Percentiles rank a stretch among this genome's conserved stretches.
Evolutionary conservation across 2,888 invertebrate genomes (phyloP).

Genomic region (Drosophila neutralis): DNA sequence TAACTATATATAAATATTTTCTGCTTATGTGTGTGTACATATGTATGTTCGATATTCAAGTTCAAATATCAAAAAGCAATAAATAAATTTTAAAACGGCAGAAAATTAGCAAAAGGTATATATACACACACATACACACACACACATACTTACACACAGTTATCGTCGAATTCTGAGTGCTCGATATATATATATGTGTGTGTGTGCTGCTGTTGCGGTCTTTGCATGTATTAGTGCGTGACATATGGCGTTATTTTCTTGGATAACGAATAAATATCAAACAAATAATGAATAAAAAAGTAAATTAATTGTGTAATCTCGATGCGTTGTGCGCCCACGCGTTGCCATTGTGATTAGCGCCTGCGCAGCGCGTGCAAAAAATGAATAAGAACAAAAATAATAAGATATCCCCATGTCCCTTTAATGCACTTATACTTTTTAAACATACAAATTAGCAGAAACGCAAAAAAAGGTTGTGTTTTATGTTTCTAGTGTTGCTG

Average conservation of each 20-base stretch:
- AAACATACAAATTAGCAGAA: conserved; percentile 13
- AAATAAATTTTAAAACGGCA: conserved; percentile 53
- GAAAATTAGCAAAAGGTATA: conserved; percentile 65
- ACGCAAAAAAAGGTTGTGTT: conserved; percentile 23
- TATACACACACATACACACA: conserved; percentile 44
- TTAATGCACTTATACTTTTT: neutral
- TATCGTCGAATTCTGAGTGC: conserved; percentile 37
- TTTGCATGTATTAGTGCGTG: conserved; percentile 67
- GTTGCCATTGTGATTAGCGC: conserved; percentile 42
- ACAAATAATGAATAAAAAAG: conserved; percentile 39
- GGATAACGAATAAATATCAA: conserved; percentile 39
- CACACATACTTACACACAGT: conserved; percentile 16
- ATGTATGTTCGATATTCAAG: conserved; percentile 59
- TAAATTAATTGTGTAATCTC: conserved; percentile 69
- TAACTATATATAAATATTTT: conserved; percentile 36
- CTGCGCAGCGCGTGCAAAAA: conserved; percentile 57
- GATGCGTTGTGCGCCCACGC: conserved; percentile 35
- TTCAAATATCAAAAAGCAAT: conserved; percentile 71
- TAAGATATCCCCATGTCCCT: conserved; percentile 18
- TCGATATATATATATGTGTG: conserved; percentile 18
- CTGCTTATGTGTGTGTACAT: conserved; percentile 23
- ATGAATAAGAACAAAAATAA: neutral
- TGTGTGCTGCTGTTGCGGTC: conserved; percentile 28
- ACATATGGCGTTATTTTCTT: conserved; percentile 72
- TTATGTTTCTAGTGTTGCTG: conserved; percentile 9